A percentile compares a stretch with the other conserved stretches of the same genome.
These are phyloP conservation scores for Tribolium freemani DNA, from an alignment of 2,888 invertebrate species.

Conservation along the genomic window DNA sequence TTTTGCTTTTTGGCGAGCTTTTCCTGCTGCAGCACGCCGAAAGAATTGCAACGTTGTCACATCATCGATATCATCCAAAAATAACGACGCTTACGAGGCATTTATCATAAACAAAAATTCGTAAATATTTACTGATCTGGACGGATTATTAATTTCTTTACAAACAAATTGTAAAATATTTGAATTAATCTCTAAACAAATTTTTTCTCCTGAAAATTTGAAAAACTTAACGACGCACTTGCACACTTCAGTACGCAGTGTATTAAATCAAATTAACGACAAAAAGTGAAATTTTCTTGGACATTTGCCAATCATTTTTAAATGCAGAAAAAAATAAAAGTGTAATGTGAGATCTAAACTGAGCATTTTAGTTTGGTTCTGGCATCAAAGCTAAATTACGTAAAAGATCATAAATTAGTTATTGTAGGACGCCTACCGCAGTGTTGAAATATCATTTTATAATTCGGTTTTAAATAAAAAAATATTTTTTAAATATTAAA, in stretches of 20 bases:
- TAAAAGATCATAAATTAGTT: not conserved
- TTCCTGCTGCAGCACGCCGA: not conserved
- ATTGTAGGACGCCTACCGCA: not conserved
- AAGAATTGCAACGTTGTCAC: conserved; percentile 4
- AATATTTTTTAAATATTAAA: not conserved
- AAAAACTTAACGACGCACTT: not conserved
- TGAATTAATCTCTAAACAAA: not conserved
- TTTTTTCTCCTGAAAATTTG: not conserved
- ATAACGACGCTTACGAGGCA: not conserved
- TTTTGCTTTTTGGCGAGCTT: conserved; percentile 11
- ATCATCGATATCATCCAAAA: not conserved
- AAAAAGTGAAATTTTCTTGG: not conserved
- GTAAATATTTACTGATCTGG: conserved; percentile 4
- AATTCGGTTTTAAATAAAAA: not conserved
- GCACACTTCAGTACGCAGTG: too few relatives aligned
- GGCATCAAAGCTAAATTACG: not conserved
- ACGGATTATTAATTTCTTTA: not conserved
- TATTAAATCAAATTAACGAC: too few relatives aligned
- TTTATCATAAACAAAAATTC: not conserved
- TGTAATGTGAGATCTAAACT: not conserved
- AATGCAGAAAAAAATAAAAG: not conserved
- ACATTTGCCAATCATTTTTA: not conserved
- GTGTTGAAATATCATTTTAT: not conserved
- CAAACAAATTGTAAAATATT: conserved; percentile 5
- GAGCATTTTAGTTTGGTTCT: not conserved